phyloP scores from a whole-genome alignment of 2,888 invertebrate species.

The Megamerina dolium region DNA sequence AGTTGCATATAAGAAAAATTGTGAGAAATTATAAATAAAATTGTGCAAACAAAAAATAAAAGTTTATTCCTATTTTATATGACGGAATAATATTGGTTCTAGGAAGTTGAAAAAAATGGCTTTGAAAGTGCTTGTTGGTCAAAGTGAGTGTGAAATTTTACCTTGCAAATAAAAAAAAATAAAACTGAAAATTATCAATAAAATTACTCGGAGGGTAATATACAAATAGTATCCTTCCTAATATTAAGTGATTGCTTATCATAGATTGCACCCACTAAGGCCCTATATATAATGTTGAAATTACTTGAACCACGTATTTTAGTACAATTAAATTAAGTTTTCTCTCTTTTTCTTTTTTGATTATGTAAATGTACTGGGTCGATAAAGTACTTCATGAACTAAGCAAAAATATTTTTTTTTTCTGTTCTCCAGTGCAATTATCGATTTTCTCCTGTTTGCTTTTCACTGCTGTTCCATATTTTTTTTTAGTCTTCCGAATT shows the following conservation, averaged over 20 bases:
- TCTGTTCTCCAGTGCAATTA: conserved; percentile 14
- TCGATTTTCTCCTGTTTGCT: conserved; percentile 23
- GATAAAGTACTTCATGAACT: no score
- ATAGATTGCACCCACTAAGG: background rate
- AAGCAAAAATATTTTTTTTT: no score
- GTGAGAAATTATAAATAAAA: no score
- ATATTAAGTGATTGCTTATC: background rate
- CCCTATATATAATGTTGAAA: background rate
- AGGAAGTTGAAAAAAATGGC: conserved; percentile 65
- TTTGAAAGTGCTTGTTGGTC: conserved; percentile 78
- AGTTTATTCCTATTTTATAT: no score
- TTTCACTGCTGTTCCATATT: no score
- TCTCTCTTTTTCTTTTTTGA: no score
- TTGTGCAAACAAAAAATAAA: no score
- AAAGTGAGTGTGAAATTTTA: conserved; percentile 77
- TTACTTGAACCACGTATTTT: no score
- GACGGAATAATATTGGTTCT: no score
- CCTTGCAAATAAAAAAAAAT: background rate
- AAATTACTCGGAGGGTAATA: conserved; percentile 1
- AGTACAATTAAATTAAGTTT: no score
- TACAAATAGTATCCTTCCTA: background rate
- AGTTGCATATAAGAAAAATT: no score
- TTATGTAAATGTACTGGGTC: no score
- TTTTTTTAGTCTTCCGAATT: background rate
- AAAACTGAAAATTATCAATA: background rate